phyloP scores from a whole-genome alignment of 1,140 invertebrate genomes.

The Rhagoletis zephyria region DNA sequence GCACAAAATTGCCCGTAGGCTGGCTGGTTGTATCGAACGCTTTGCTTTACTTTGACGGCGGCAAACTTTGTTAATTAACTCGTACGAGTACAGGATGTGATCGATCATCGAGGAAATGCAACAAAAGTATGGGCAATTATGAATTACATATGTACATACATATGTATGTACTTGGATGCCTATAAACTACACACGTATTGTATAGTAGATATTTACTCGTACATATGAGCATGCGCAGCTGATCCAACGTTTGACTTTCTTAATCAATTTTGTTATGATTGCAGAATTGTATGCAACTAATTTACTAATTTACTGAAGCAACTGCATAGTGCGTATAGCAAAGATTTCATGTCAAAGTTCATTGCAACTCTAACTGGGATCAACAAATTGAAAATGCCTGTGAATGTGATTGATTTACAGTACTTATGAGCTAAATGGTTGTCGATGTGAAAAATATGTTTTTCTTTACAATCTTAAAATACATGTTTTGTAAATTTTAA shows the following conservation, averaged over 20 bases:
- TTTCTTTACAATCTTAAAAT: too few relatives aligned
- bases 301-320: background rate
- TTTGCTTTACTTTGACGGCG: slow-evolving; percentile 49
- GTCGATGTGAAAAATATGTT: too few relatives aligned
- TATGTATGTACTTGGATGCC: background rate
- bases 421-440: background rate
- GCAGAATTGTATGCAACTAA: background rate
- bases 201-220: background rate
- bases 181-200: background rate
- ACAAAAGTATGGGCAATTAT: background rate
- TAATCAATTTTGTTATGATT: slow-evolving; percentile 48
- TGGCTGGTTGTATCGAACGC: background rate
- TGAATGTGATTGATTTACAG: slow-evolving; percentile 4
- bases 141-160: background rate
- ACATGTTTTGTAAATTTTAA: too few relatives aligned
- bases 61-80: slow-evolving; percentile 51
- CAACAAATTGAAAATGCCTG: background rate
- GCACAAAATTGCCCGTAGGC: background rate
- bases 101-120: slow-evolving; percentile 52
- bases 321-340: background rate
- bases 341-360: slow-evolving; percentile 36
- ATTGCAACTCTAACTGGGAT: background rate
- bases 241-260: slow-evolving; percentile 14
- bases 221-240: background rate
- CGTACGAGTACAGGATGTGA: slow-evolving; percentile 50